phyloP scores from a whole-genome alignment of 1,140 invertebrate species.

The Papilio polyxenes region DNA sequence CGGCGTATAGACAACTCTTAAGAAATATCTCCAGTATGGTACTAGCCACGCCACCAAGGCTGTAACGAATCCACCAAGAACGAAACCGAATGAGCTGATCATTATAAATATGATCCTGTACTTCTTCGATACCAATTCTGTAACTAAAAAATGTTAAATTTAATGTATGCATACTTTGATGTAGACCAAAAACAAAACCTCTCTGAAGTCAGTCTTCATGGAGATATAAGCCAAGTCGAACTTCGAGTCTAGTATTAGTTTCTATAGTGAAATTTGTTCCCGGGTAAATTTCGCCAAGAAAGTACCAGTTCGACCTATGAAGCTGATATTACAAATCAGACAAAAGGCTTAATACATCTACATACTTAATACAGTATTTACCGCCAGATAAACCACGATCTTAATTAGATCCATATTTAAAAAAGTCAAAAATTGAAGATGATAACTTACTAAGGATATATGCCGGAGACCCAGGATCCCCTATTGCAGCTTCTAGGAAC shows the following conservation, averaged over 20 bases:
- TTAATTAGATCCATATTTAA: neutral
- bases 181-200: too few relatives aligned
- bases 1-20: conserved; percentile 58
- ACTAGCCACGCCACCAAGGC: conserved; percentile 52
- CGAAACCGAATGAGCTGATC: conserved; percentile 39
- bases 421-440: neutral
- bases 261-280: too few relatives aligned
- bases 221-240: too few relatives aligned
- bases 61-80: conserved; percentile 50
- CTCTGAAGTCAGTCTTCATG: too few relatives aligned
- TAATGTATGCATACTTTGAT: neutral
- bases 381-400: neutral
- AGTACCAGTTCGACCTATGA: too few relatives aligned
- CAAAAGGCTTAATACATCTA: too few relatives aligned
- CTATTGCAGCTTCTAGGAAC: conserved; percentile 56
- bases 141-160: conserved; percentile 48
- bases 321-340: too few relatives aligned
- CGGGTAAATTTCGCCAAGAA: too few relatives aligned
- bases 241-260: too few relatives aligned
- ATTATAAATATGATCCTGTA: conserved; percentile 41
- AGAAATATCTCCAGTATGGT: conserved; percentile 61
- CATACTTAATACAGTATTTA: too few relatives aligned
- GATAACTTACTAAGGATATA: conserved; percentile 50
- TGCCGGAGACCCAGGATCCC: conserved; percentile 55
- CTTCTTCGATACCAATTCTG: conserved; percentile 55